Base-by-base conservation (phyloP, 1,140 invertebrate genomes). In the Bombus pascuorum region DNA sequence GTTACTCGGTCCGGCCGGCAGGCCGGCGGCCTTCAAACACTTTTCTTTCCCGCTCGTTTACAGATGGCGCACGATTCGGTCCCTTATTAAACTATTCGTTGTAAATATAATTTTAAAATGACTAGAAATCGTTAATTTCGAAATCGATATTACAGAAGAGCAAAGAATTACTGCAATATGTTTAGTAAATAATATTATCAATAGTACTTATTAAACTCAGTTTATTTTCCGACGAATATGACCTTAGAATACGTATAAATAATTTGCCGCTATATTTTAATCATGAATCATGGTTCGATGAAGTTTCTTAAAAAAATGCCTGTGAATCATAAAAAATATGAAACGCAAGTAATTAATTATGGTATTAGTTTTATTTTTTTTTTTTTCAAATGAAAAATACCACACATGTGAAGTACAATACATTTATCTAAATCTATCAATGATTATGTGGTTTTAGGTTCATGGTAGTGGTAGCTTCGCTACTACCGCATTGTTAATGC, bases 11-110 rank as follows among this genome's bases (percentile, higher is more conserved):
- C 92, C 92, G 92, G 93, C 94, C 93, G 93, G 93, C 93, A 91
- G 93, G 90, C 91, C 92, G 92, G 93, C 94, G 94, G 93, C 94
- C 94, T 95, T 95, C 93, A 94, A 95, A 95, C 93, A 86, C 78
- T 92, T 92, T 91, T 91, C 93, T 94, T 94, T 94, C 93, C 92
- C 94, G 94, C 94, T 94, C 91, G 89, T 93, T 94, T 94, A 87
- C 89, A 95, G 94, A 93, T 93, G 94, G 91, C 94, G 92, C 90
- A n/a, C 13, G 9, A 37, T 39, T 80, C 83, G 22, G 28, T 22
- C 28, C 10, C n/a, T 71, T 34, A 34, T 62, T 32, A 47, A n/a
- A 18, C 15, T 37, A 34, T 59, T 39, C 28, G 8, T 34, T 39
- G 22, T 39, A 80, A 79, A 80, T 73, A 53, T 32, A 8, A 72